phyloP scores from a whole-genome alignment of 2,113 vertebrate species.

The Cyphomyrus plagiostoma region DNA sequence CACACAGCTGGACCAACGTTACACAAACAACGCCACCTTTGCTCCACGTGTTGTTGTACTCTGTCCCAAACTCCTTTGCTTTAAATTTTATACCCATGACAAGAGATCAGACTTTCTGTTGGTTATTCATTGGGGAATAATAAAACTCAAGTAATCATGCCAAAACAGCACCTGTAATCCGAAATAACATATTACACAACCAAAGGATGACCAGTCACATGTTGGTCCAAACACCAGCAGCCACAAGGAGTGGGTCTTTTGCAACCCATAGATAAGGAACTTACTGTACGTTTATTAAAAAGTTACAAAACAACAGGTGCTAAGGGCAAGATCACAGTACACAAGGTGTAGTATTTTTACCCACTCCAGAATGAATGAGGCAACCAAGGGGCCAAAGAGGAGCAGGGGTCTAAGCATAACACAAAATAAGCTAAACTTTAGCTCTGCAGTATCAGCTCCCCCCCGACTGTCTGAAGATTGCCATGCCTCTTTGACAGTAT shows the following conservation, averaged over 20 bases:
- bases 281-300: conserved; percentile 11
- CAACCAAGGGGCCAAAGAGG: not conserved
- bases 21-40: not conserved
- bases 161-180: not conserved
- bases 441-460: not conserved
- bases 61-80: not conserved
- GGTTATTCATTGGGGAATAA: not conserved
- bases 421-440: not conserved
- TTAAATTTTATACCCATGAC: not conserved
- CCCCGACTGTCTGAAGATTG: not conserved
- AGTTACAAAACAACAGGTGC: conserved; percentile 12
- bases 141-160: not conserved
- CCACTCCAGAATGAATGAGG: not conserved
- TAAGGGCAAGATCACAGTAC: not conserved
- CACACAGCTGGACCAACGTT: not conserved
- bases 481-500: not conserved
- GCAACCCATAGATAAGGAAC: not conserved
- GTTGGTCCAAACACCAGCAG: not conserved
- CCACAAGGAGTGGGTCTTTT: not conserved
- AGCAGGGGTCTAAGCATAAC: not conserved
- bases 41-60: not conserved
- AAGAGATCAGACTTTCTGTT: not conserved
- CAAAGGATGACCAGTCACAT: not conserved
- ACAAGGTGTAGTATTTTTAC: conserved; percentile 16
- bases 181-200: not conserved